These are phyloP conservation scores for Mus caroli DNA, from an alignment of 2,797 vertebrate genomes.

Conservation along the genomic window DNA sequence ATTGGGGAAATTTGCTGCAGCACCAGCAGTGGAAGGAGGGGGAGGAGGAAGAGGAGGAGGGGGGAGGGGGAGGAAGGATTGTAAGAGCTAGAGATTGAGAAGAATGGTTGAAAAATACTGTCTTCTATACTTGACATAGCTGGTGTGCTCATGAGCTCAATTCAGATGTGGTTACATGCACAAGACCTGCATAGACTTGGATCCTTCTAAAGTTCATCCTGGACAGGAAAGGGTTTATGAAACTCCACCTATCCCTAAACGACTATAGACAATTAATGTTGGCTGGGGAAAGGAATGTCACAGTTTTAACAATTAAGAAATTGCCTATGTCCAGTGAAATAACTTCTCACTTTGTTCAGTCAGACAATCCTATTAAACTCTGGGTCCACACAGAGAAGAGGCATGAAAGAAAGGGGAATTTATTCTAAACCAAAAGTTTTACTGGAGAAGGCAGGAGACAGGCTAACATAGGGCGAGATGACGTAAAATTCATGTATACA, in stretches of 20 bases:
- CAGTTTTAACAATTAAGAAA: not conserved
- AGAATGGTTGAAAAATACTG: not conserved
- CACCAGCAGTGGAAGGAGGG: rapidly evolving
- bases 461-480: not conserved
- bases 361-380: not conserved
- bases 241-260: not conserved
- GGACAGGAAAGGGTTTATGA: not conserved
- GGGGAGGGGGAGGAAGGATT: not conserved
- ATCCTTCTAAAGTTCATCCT: not conserved
- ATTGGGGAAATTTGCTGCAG: not conserved
- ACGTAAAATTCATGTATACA: not conserved
- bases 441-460: not conserved
- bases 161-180: not conserved
- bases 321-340: not conserved
- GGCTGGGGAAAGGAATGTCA: not conserved
- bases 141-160: not conserved
- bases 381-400: not conserved
- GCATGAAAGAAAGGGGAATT: not conserved
- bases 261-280: not conserved
- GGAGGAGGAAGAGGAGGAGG: no score
- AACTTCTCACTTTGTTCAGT: not conserved
- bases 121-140: not conserved
- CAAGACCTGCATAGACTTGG: not conserved
- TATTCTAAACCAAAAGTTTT: not conserved
- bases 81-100: not conserved